Percentiles rank a stretch among this genome's conserved stretches.
These are phyloP conservation scores for Eristalis pertinax DNA, from an alignment of 2,888 invertebrate species.

Conservation along the genomic window DNA sequence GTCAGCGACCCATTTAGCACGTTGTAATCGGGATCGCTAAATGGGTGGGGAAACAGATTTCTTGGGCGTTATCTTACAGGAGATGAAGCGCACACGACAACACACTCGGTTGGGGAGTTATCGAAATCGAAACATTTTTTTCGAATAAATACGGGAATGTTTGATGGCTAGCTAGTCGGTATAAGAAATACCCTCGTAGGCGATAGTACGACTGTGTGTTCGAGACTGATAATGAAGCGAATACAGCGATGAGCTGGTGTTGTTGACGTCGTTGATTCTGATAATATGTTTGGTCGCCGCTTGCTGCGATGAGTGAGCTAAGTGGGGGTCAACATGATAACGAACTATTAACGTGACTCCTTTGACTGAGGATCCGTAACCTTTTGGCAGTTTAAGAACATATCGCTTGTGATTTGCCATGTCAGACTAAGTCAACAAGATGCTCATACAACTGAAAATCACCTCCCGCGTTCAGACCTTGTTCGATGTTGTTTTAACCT, in stretches of 20 bases:
- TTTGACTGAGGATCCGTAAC: neutral
- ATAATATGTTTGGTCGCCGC: neutral
- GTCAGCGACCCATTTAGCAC: conserved; percentile 39
- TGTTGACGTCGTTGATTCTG: neutral
- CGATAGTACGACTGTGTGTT: neutral
- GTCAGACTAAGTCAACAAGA: too few relatives aligned
- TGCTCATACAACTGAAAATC: too few relatives aligned
- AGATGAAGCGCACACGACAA: conserved; percentile 4
- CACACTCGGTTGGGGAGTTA: neutral
- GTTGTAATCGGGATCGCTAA: conserved; percentile 28
- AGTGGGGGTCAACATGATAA: neutral
- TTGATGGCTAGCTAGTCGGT: neutral
- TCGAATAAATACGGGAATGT: neutral
- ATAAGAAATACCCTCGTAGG: neutral
- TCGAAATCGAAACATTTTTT: conserved; percentile 18
- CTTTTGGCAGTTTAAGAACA: neutral
- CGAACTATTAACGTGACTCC: neutral
- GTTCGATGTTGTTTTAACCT: neutral
- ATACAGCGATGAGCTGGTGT: neutral
- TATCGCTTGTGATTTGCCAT: neutral
- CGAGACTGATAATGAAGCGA: neutral
- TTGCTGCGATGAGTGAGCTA: neutral
- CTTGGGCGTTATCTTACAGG: conserved; percentile 2
- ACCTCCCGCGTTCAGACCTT: too few relatives aligned
- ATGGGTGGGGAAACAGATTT: conserved; percentile 13